A percentile compares a stretch with the other conserved stretches of the same genome.
Evolutionary conservation across 2,113 vertebrate species (phyloP).

Genomic region (Ictidomys tridecemlineatus): DNA sequence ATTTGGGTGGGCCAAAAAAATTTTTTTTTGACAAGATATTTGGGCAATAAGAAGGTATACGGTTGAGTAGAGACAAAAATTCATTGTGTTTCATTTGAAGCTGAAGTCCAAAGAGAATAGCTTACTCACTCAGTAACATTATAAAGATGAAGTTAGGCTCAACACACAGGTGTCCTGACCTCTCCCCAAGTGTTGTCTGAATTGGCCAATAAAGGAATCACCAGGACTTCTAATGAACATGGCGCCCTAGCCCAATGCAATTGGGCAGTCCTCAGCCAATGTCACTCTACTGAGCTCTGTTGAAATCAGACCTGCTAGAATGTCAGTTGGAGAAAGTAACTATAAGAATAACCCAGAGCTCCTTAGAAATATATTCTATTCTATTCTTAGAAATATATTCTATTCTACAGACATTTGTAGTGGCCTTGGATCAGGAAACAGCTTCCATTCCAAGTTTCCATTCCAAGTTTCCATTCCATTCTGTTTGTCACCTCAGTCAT

Average conservation of each 20-base stretch:
- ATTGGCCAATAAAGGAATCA: not conserved
- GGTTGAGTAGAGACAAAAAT: not conserved
- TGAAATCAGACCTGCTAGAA: not conserved
- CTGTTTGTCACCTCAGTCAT: not conserved
- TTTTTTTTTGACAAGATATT: not conserved
- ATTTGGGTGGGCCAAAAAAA: not conserved
- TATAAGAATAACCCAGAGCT: not conserved
- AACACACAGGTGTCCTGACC: not conserved
- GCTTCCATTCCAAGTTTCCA: not conserved
- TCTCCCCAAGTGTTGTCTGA: not conserved
- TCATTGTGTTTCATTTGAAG: constrained; percentile 53
- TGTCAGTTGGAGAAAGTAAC: not conserved
- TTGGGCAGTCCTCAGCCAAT: not conserved
- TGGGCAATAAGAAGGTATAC: not conserved
- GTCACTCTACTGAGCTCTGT: not conserved
- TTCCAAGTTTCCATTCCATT: not conserved
- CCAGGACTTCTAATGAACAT: not conserved
- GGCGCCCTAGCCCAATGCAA: not conserved
- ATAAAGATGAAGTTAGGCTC: not conserved
- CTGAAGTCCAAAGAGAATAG: not conserved
- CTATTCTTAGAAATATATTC: not conserved
- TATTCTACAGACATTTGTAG: not conserved
- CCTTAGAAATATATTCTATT: not conserved
- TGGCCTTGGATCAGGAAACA: not conserved
- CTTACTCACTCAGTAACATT: constrained; percentile 32